These are phyloP conservation scores for Acipenser transmontanus DNA, from an alignment of 2,797 vertebrate genomes.

Conservation along the genomic window DNA sequence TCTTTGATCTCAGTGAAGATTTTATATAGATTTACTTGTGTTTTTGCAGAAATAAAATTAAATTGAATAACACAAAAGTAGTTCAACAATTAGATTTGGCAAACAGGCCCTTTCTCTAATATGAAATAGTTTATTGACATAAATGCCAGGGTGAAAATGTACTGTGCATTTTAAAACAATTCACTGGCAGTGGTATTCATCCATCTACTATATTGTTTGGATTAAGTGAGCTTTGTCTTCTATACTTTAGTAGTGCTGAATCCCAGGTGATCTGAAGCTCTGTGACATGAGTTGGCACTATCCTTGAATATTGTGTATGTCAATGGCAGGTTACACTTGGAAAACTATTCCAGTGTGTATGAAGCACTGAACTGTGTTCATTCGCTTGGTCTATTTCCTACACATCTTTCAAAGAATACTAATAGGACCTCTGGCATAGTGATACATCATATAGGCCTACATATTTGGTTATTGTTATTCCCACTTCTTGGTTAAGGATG, in stretches of 20 bases:
- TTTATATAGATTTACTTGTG: conserved; percentile 32
- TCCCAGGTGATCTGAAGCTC: not conserved
- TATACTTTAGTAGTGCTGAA: not conserved
- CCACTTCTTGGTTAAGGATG: no score
- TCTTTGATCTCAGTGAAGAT: conserved; percentile 18
- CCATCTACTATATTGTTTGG: conserved; percentile 29
- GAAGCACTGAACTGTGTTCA: not conserved
- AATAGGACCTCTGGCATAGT: not conserved
- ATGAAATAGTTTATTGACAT: conserved; percentile 36
- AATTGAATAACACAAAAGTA: conserved; percentile 22
- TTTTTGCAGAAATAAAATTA: conserved; percentile 16
- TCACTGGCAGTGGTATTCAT: conserved; percentile 19
- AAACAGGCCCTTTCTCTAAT: conserved; percentile 30
- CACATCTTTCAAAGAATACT: not conserved
- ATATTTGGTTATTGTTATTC: not conserved
- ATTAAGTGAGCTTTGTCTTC: conserved; percentile 37
- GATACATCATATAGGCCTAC: not conserved
- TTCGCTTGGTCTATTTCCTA: not conserved
- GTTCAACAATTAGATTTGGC: conserved; percentile 34
- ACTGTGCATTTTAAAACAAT: conserved; percentile 19
- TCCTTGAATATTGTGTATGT: not conserved
- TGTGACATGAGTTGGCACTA: not conserved
- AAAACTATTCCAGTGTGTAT: conserved; percentile 6
- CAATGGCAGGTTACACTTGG: not conserved
- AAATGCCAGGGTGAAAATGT: conserved; percentile 20